Conservation (phyloP, 2,888 invertebrate species). For the Mythimna albipuncta region DNA sequence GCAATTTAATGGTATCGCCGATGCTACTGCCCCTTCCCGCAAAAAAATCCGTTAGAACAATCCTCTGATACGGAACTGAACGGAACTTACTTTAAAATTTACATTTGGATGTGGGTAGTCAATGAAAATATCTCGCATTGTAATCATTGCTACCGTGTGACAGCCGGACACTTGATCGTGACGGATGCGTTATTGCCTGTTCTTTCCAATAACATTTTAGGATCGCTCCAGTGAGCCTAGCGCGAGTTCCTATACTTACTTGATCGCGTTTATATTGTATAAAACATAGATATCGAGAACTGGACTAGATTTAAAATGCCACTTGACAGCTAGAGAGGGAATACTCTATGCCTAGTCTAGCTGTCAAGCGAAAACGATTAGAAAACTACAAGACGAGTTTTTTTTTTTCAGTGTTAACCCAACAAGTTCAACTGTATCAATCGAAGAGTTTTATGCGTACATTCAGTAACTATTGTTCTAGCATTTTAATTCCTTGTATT, state of each 20-base stretch:
- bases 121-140: constrained; percentile 32
- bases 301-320: not conserved
- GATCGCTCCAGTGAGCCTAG: constrained; percentile 23
- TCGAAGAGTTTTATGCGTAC: too few relatives aligned
- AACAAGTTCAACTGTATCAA: too few relatives aligned
- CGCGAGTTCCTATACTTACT: constrained; percentile 5
- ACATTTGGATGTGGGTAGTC: constrained; percentile 46
- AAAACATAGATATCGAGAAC: not conserved
- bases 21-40: not conserved
- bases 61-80: not conserved
- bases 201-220: constrained; percentile 73
- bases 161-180: constrained; percentile 47
- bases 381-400: too few relatives aligned
- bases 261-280: not conserved
- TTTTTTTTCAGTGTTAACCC: too few relatives aligned
- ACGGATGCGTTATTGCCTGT: constrained; percentile 67
- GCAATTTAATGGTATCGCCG: not conserved
- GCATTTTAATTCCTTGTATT: too few relatives aligned
- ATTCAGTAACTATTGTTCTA: too few relatives aligned
- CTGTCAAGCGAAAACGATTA: too few relatives aligned
- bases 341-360: not conserved
- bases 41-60: not conserved
- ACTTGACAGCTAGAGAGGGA: too few relatives aligned
- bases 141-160: constrained; percentile 55
- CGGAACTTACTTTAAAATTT: not conserved